Conservation (phyloP, 2,113 vertebrate species). For the Thalassoma bifasciatum region DNA sequence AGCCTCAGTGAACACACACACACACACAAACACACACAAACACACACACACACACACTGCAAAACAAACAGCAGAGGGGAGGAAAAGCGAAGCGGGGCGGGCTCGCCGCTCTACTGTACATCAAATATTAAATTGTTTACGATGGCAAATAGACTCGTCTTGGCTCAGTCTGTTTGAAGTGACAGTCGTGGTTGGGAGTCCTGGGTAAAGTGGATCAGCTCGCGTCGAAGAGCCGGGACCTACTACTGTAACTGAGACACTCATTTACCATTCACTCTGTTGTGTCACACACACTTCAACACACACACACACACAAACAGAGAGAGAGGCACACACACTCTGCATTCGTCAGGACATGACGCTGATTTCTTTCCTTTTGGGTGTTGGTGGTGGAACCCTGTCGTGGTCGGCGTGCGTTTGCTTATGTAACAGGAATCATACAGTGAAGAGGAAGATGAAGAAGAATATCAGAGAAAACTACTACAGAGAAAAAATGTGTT, state of each 20-base stretch:
- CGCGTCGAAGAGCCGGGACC: conserved; percentile 25
- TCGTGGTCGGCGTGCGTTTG: conserved; percentile 44
- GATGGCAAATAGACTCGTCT: conserved; percentile 63
- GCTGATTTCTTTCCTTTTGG: conserved; percentile 47
- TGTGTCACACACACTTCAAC: conserved; percentile 45
- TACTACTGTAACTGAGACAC: conserved; percentile 58
- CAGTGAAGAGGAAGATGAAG: conserved; percentile 28
- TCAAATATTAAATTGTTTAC: conserved; percentile 82
- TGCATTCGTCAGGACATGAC: conserved; percentile 62
- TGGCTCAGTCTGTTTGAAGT: conserved; percentile 73
- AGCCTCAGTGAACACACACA: conserved; percentile 69
- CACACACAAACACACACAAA: conserved; percentile 17
- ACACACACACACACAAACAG: background rate
- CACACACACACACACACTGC: conserved; percentile 65
- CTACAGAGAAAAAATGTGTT: conserved; percentile 7
- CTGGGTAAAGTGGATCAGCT: conserved; percentile 46
- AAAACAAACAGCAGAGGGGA: conserved; percentile 42
- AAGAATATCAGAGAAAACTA: conserved; percentile 11
- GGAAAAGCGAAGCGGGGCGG: conserved; percentile 30
- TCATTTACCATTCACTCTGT: conserved; percentile 69
- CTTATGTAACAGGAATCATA: conserved; percentile 72
- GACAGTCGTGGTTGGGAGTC: conserved; percentile 52
- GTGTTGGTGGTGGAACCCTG: conserved; percentile 51
- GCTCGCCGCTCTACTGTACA: conserved; percentile 64
- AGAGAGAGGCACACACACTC: conserved; percentile 43